Evolutionary conservation across 2,888 invertebrate species (phyloP), one percentile per base, ranked within the genome.

Genomic region (Yponomeuta sedellus): DNA sequence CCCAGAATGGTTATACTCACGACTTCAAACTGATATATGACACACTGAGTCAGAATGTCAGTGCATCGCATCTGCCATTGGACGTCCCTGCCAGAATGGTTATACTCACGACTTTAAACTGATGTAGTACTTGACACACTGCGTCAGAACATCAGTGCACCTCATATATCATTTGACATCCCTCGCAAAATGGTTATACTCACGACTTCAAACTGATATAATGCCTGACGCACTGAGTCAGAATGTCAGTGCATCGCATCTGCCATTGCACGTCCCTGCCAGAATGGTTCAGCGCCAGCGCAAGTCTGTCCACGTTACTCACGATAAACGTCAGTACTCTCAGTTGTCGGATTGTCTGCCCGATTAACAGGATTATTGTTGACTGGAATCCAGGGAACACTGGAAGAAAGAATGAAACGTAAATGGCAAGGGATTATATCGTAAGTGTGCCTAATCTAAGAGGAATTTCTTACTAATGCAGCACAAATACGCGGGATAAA

Each of bases 301-400:
- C 78, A 25, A 91, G 58, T 19, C 83, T 83, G 57, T 85, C 78
- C 22, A 88, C 64, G 70, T 91, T 71, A 1, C 73, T 61, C 4
- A 89, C 71, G 22, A 91, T 80, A 62, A 82, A 89, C 0, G 79
- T 76, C 1, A 91, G 61, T 20, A 91, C 82, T 52, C 70, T 75
- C 2, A 84, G 69, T 58, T 91, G 89, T 1, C 90, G 83, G n/a
- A 90, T 83, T 0, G 80, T 71, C 71, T 91, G 90, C 6, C 86
- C 80, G 0, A 83, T 70, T 6, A 91, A 72, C 0, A 90, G 71
- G 2, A 87, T 78, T 61, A 91, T 84, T 2, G 78, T 86, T n/a
- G 78, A 75, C 69, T 90, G 90, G 0, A 90, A 70, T 1, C 86
- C 88, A 20, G 89, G 85, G 62, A 86, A 87, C 0, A 81, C 90